A percentile compares a stretch with the other conserved stretches of the same genome.
These are phyloP conservation scores for Clarias batrachus DNA, from an alignment of 2,113 vertebrate genomes.

Conservation along the genomic window DNA sequence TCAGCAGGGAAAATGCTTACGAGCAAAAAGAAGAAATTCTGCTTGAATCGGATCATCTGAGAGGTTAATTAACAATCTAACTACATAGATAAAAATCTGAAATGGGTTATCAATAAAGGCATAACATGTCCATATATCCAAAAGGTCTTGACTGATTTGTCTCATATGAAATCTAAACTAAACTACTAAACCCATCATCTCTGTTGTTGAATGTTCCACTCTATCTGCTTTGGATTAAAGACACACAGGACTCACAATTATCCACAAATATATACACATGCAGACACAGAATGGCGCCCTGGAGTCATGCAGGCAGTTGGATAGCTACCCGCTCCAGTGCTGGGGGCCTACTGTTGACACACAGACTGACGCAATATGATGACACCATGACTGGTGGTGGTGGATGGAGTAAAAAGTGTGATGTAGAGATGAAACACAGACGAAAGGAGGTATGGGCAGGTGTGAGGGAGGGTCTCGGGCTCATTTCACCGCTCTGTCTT, in stretches of 20 bases:
- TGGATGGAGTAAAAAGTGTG: constrained; percentile 63
- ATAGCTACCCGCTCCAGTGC: constrained; percentile 65
- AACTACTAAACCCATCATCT: not conserved
- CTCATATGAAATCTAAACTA: not conserved
- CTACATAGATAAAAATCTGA: not conserved
- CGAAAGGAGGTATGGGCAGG: constrained; percentile 65
- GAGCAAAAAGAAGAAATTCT: not conserved
- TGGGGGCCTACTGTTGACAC: constrained; percentile 63
- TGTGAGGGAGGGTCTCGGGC: constrained; percentile 53
- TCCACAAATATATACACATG: constrained; percentile 30
- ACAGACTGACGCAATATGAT: constrained; percentile 63
- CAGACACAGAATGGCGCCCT: constrained; percentile 48
- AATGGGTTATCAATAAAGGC: not conserved
- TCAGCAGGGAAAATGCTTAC: not conserved
- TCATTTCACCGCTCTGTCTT: constrained; percentile 58
- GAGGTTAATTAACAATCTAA: not conserved
- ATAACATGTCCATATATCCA: not conserved
- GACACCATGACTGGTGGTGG: constrained; percentile 60
- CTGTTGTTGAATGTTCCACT: not conserved
- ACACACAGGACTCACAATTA: not conserved
- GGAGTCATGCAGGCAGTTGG: constrained; percentile 55
- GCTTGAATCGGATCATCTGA: not conserved
- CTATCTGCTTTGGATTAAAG: not conserved
- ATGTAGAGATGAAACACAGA: constrained; percentile 68
- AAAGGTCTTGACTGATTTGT: not conserved